Percentiles rank a stretch among this genome's conserved stretches.
Conservation (phyloP, 2,113 vertebrate species). For the Egretta garzetta region DNA sequence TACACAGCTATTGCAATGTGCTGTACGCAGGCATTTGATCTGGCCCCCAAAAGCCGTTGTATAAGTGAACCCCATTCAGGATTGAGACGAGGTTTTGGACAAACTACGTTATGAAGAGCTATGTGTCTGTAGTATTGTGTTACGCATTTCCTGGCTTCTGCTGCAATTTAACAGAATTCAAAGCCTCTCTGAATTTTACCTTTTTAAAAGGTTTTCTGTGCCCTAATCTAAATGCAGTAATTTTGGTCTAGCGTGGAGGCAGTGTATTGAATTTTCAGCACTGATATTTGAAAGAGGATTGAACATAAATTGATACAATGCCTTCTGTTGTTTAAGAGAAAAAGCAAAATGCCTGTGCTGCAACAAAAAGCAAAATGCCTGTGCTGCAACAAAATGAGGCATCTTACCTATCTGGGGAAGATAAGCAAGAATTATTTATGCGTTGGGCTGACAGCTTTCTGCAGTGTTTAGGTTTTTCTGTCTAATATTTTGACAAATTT, state of each 20-base stretch:
- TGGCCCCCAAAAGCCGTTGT: accelerated
- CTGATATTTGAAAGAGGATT: background rate
- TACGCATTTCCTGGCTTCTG: background rate
- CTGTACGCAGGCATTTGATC: background rate
- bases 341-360: background rate
- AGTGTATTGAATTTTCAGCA: background rate
- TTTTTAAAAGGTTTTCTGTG: background rate
- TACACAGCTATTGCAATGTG: accelerated
- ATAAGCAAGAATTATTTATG: background rate
- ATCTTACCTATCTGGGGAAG: background rate
- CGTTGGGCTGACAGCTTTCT: background rate
- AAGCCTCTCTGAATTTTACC: background rate
- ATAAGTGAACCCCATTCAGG: background rate
- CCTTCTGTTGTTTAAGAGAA: background rate
- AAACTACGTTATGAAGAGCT: background rate
- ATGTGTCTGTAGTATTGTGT: background rate
- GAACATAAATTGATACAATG: background rate
- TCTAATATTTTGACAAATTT: background rate
- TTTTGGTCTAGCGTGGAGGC: background rate
- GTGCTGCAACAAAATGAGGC: background rate
- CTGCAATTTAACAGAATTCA: background rate
- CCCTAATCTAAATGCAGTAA: background rate
- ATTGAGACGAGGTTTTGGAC: background rate
- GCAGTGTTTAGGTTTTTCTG: background rate
- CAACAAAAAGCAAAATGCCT: background rate